Evolutionary conservation across 2,797 vertebrate species (phyloP).

Genomic region (Monodelphis domestica): DNA sequence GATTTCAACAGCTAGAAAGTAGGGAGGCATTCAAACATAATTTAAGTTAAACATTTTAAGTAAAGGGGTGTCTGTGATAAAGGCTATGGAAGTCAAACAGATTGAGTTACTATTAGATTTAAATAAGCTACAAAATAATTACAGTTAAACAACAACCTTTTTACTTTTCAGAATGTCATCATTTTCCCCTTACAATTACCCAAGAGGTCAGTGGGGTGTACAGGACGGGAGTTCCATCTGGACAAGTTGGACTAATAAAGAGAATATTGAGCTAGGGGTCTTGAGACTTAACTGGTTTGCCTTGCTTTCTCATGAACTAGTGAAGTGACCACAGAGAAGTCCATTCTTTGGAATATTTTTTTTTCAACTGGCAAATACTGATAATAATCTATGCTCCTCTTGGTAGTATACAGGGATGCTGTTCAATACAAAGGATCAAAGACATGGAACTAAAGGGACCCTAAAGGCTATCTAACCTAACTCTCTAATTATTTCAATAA

Average conservation of each 20-base stretch:
- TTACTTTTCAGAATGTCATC: background rate
- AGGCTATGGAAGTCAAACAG: background rate
- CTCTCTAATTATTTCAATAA: background rate
- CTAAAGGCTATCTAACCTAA: background rate
- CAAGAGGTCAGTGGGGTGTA: background rate
- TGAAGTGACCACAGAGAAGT: background rate
- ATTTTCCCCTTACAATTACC: background rate
- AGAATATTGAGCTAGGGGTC: background rate
- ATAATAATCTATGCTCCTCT: slow-evolving; percentile 37
- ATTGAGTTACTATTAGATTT: background rate
- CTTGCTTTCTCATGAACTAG: slow-evolving; percentile 42
- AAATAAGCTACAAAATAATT: background rate
- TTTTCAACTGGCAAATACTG: slow-evolving; percentile 26
- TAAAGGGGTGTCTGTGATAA: background rate
- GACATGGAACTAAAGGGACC: slow-evolving; percentile 1
- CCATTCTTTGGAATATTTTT: slow-evolving; percentile 12
- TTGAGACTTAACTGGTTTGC: background rate
- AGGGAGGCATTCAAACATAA: background rate
- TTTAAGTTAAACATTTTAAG: background rate
- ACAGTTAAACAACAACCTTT: background rate
- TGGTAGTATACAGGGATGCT: slow-evolving; percentile 1
- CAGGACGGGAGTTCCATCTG: background rate
- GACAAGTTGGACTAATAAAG: background rate
- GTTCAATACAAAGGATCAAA: background rate
- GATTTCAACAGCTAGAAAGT: background rate